phyloP scores from a whole-genome alignment of 2,888 invertebrate genomes.

The Tholera decimalis region DNA sequence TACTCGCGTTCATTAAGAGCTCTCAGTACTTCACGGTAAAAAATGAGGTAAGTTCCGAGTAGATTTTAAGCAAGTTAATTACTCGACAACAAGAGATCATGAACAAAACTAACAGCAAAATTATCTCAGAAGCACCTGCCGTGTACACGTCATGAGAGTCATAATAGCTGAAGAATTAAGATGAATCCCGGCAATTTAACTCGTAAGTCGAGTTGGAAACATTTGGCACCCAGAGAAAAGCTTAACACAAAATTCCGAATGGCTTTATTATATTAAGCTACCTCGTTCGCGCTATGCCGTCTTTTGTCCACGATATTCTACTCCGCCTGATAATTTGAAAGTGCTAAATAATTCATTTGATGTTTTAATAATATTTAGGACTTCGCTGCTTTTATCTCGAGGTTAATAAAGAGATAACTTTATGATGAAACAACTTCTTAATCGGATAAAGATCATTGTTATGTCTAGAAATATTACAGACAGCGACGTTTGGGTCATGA shows the following conservation, averaged over 20 bases:
- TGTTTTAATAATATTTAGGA: conserved; percentile 69
- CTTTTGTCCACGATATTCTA: conserved; percentile 71
- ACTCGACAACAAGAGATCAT: conserved; percentile 63
- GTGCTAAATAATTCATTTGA: conserved; percentile 68
- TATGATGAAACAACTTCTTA: conserved; percentile 58
- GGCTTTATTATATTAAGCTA: conserved; percentile 76
- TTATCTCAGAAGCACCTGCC: conserved; percentile 72
- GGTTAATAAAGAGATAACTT: conserved; percentile 66
- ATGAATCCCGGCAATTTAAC: conserved; percentile 76
- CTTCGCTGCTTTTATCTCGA: conserved; percentile 59
- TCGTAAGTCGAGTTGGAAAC: conserved; percentile 75
- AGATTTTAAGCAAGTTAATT: conserved; percentile 64
- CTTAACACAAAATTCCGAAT: conserved; percentile 72
- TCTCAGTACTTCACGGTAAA: conserved; percentile 46
- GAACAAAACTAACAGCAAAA: conserved; percentile 66
- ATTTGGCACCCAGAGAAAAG: conserved; percentile 72
- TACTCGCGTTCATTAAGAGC: conserved; percentile 46
- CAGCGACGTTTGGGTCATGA: conserved; percentile 33
- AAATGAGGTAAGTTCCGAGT: conserved; percentile 61
- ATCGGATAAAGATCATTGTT: conserved; percentile 54
- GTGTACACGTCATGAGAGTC: conserved; percentile 66
- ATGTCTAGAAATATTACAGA: conserved; percentile 41
- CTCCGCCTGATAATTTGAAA: conserved; percentile 67
- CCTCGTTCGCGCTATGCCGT: conserved; percentile 66
- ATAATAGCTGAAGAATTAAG: conserved; percentile 79